A percentile compares a stretch with the other conserved stretches of the same genome.
phyloP scores from a whole-genome alignment of 2,888 invertebrate genomes.

The Eristalinus sepulchralis region DNA sequence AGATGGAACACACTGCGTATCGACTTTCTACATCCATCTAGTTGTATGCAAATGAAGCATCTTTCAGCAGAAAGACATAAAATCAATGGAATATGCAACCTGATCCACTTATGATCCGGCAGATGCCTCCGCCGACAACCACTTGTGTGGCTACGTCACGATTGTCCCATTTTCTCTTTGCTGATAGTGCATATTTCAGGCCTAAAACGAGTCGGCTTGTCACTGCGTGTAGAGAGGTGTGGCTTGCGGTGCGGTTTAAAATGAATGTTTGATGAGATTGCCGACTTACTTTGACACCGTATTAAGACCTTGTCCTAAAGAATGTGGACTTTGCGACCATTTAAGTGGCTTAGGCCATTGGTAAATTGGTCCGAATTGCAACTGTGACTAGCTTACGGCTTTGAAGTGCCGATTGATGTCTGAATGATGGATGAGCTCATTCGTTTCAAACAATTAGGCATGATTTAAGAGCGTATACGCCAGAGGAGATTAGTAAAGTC shows the following conservation, averaged over 20 bases:
- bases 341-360: too few species aligned
- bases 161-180: constrained; percentile 24
- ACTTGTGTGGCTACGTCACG: neutral
- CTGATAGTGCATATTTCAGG: constrained; percentile 37
- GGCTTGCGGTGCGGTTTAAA: neutral
- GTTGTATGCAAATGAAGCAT: neutral
- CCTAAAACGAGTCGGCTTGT: constrained; percentile 10
- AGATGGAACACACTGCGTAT: neutral
- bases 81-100: neutral
- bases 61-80: neutral
- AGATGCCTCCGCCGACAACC: neutral
- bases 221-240: constrained; percentile 6
- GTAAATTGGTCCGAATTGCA: too few species aligned
- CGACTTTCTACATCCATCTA: neutral
- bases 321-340: too few species aligned
- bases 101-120: neutral
- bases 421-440: too few species aligned
- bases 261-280: neutral
- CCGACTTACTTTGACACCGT: neutral
- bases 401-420: too few species aligned
- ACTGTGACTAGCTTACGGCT: too few species aligned
- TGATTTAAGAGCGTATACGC: too few species aligned
- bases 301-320: neutral
- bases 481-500: too few species aligned
- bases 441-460: too few species aligned